Evolutionary conservation across 1,140 invertebrate genomes (phyloP).

Genomic region (Uloborus diversus): DNA sequence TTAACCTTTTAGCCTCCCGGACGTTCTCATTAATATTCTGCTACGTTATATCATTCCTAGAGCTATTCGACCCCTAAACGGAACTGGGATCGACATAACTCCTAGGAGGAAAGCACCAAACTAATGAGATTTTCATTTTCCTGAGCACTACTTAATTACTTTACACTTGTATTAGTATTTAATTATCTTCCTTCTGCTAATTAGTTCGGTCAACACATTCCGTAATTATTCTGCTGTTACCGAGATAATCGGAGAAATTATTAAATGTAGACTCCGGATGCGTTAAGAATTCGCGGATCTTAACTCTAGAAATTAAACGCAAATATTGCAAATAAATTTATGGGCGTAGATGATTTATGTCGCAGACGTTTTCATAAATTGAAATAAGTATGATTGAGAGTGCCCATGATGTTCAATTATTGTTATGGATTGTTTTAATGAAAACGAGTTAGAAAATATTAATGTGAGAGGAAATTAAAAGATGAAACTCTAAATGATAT

Average conservation of each 20-base stretch:
- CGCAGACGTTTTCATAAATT: no score
- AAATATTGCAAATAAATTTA: no score
- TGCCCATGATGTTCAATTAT: no score
- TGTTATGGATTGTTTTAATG: no score
- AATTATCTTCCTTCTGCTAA: constrained; percentile 38
- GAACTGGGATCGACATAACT: background rate
- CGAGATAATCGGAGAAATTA: constrained; percentile 8
- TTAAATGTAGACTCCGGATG: constrained; percentile 28
- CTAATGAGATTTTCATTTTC: constrained; percentile 53
- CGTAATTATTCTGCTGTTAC: constrained; percentile 24
- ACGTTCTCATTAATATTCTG: background rate
- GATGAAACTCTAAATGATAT: no score
- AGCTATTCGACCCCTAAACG: constrained; percentile 22
- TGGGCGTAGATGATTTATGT: no score
- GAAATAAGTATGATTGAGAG: no score
- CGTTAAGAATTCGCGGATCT: constrained; percentile 42
- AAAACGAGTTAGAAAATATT: no score
- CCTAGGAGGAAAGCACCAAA: constrained; percentile 8
- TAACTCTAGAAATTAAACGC: background rate
- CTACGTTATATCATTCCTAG: background rate
- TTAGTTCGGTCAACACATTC: constrained; percentile 51
- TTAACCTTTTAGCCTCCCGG: constrained; percentile 30
- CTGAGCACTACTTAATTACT: constrained; percentile 51
- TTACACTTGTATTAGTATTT: constrained; percentile 41
- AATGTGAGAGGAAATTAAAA: no score